These are phyloP conservation scores for human (Homo sapiens) DNA, from an alignment of 2,113 vertebrate species.

Conservation along the genomic window GRCh38 chr14:28049001-28049500, in stretches of 20 bases:
- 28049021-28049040: not conserved
- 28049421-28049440: conserved; percentile 30
- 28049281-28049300: conserved; percentile 20
- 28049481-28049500: not conserved
- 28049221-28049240: conserved; percentile 8
- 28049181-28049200: not conserved
- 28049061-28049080: not conserved
- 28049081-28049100: not conserved
- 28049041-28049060: not conserved
- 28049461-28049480: not conserved
- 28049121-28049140: not conserved
- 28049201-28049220: not conserved
- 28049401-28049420: conserved; percentile 5
- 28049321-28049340: not conserved
- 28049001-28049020: not conserved
- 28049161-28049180: not conserved
- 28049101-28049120: not conserved
- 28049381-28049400: not conserved
- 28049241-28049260: not conserved
- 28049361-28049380: not conserved
- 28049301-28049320: conserved; percentile 6
- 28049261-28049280: not conserved
- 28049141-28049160: not conserved
- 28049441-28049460: conserved; percentile 34
- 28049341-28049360: not conserved